These are phyloP conservation scores for Meloidogyne floridensis DNA, from an alignment of 1,140 invertebrate species.

Conservation along the genomic window DNA sequence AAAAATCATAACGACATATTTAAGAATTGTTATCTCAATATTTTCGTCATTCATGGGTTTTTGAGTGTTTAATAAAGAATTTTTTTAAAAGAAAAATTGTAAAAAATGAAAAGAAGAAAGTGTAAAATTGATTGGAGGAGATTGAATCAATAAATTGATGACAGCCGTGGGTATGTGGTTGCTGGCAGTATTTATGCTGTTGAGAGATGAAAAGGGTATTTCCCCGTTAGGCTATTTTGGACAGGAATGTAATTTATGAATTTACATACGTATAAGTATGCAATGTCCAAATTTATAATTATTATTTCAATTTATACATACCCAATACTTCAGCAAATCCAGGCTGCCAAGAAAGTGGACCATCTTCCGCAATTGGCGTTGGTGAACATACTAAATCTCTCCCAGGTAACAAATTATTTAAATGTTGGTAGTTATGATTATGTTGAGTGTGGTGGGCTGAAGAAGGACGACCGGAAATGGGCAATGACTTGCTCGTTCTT, in stretches of 20 bases:
- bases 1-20: neutral
- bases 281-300: neutral
- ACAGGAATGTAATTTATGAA: too few relatives aligned
- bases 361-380: conserved; percentile 22
- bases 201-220: neutral
- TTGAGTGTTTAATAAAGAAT: too few relatives aligned
- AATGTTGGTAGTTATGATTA: conserved; percentile 16
- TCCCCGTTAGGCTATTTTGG: too few relatives aligned
- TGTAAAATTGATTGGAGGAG: neutral
- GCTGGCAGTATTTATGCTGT: neutral
- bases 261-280: too few relatives aligned
- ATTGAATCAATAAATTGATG: conserved; percentile 2
- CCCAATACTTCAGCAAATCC: conserved; percentile 27
- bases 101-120: neutral
- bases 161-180: neutral
- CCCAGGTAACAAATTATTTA: neutral
- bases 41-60: too few relatives aligned
- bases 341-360: conserved; percentile 14
- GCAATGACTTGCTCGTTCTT: conserved; percentile 17
- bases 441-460: neutral
- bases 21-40: neutral
- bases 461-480: conserved; percentile 18
- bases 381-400: neutral
- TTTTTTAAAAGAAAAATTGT: neutral
- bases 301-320: neutral